These are phyloP conservation scores for Tyto alba DNA, from an alignment of 2,113 vertebrate genomes.

Conservation along the genomic window DNA sequence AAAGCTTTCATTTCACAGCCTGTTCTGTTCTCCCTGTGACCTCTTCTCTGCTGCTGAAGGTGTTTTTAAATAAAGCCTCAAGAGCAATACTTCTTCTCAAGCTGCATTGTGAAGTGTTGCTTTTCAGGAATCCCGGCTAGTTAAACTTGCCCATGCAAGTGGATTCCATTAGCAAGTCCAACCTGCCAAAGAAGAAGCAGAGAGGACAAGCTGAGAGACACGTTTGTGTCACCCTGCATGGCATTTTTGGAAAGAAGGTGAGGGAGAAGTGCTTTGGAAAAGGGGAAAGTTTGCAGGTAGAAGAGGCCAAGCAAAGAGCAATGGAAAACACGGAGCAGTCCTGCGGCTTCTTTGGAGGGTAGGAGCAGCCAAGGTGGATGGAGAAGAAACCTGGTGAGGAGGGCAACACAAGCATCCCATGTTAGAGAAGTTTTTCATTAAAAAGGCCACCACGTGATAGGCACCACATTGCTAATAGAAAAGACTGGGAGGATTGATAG, in stretches of 20 bases:
- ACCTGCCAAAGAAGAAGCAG: not conserved
- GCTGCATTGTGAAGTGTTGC: not conserved
- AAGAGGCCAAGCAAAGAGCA: not conserved
- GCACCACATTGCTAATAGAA: not conserved
- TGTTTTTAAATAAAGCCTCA: not conserved
- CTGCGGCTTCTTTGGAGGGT: not conserved
- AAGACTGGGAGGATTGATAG: not conserved
- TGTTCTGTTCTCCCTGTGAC: not conserved
- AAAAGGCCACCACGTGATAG: fast-evolving
- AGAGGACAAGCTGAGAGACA: not conserved
- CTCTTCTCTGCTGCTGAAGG: not conserved
- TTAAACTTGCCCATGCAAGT: not conserved
- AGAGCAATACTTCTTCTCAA: not conserved
- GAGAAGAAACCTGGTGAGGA: not conserved
- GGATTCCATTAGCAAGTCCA: not conserved
- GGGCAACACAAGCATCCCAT: not conserved
- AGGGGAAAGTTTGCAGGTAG: not conserved
- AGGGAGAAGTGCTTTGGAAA: not conserved
- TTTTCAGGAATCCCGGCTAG: conserved; percentile 1
- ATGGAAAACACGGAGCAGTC: not conserved
- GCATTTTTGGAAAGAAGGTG: not conserved
- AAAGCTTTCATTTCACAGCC: not conserved
- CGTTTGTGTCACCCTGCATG: fast-evolving
- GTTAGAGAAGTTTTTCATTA: not conserved
- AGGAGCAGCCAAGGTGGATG: not conserved